phyloP scores from a whole-genome alignment of 2,888 invertebrate genomes.

The Hydrotaea diabolus region DNA sequence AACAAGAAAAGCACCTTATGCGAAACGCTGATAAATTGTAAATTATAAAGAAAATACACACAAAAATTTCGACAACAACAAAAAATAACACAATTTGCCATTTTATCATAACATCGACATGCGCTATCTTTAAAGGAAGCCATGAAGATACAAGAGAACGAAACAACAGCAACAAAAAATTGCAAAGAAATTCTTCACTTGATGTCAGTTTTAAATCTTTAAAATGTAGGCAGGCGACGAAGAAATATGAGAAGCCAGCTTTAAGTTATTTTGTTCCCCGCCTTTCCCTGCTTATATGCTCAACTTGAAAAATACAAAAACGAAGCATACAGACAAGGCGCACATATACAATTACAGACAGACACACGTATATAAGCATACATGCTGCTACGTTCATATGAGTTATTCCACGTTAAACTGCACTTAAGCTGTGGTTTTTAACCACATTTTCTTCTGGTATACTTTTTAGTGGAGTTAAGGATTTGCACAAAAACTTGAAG shows the following conservation, averaged over 20 bases:
- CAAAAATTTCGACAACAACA: background rate
- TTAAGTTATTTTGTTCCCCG: background rate
- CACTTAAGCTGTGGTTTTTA: too few species aligned
- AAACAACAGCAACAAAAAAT: background rate
- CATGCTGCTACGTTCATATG: too few species aligned
- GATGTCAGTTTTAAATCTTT: background rate
- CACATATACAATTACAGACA: too few species aligned
- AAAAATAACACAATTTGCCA: background rate
- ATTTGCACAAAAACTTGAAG: too few species aligned
- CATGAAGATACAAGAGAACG: background rate
- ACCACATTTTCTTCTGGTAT: too few species aligned
- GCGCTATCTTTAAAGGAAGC: background rate
- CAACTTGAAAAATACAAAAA: slow-evolving; percentile 15
- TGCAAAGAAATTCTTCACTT: background rate
- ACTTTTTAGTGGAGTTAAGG: too few species aligned
- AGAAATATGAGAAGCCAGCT: slow-evolving; percentile 21
- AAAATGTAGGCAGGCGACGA: background rate
- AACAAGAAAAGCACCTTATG: too few species aligned
- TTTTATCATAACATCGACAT: background rate
- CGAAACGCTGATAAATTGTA: background rate
- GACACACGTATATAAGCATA: too few species aligned
- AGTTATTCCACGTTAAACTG: too few species aligned
- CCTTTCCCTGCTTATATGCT: background rate
- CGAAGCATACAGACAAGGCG: background rate
- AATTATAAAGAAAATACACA: background rate